Base-by-base conservation (phyloP, 2,797 vertebrate species). In the Pogoniulus pusillus region DNA sequence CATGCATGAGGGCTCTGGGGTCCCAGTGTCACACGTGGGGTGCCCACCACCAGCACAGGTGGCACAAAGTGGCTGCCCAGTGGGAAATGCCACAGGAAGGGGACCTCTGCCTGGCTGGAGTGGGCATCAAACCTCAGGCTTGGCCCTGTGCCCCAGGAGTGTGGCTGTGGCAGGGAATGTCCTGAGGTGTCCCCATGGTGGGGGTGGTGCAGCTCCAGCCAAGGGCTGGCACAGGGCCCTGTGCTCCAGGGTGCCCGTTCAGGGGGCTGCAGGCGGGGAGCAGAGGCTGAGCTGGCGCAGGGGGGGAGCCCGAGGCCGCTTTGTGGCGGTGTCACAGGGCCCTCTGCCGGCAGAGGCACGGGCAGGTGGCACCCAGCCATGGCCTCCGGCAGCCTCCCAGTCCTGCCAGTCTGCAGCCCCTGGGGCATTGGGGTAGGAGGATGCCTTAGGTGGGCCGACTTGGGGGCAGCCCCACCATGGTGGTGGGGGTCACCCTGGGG, bases 271-370 rank as follows among this genome's bases (percentile, higher is more conserved):
- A 4, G 37, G 16, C 11, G 7, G n/a, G 30, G 45, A 27, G 5
- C 17, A 7, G 27, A 32, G 53, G 29, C 4, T 0, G 2, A 11
- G 7, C n/a, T 7, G 86, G 49, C 10, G 3, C 8, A 16, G 2
- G 23, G 18, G 58, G 17, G 57, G 11, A 14, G 16, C 5, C 16
- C 2, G 7, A 4, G 62, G 87, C 77, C 2, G 74, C 30, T 19
- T 1, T 80, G 91, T 77, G 5, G 4, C 70, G 87, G 95, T 91
- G 85, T 69, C 82, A 69, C 87, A 71, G 92, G 87, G 93, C 91
- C 93, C 93, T 9, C 95, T 91, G 95, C 93, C 55, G 94, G 92
- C 91, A 51, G 29, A 75, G 74, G 9, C 70, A 7, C 20, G 2
- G 22, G 69, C 24, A 39, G 17, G 2, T 3, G 81, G 55, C 69